These are phyloP conservation scores for Loris lydekkerianus DNA, from an alignment of 2,797 vertebrate genomes.

Conservation along the genomic window DNA sequence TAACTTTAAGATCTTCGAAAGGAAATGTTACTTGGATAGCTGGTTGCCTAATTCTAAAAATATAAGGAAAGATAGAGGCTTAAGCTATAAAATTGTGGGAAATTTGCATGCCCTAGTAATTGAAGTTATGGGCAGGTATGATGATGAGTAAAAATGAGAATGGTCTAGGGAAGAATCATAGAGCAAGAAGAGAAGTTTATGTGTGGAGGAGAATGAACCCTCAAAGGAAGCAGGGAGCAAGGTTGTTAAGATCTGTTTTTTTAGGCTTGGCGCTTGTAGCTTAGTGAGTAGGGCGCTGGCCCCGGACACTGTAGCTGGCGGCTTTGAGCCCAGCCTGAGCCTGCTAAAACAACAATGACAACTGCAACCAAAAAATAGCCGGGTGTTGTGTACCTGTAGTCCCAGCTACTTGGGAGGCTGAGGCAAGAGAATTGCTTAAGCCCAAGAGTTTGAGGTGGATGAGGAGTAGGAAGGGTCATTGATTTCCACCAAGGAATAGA, in stretches of 20 bases:
- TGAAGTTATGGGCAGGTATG: background rate
- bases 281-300: too few species aligned
- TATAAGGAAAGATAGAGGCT: background rate
- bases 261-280: background rate
- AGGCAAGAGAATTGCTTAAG: too few species aligned
- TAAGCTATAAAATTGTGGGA: background rate
- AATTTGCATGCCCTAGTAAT: background rate
- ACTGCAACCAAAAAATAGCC: too few species aligned
- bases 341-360: too few species aligned
- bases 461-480: background rate
- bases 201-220: background rate
- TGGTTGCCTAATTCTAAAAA: background rate
- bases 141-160: constrained; percentile 1
- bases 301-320: too few species aligned
- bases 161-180: background rate
- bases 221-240: background rate
- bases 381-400: too few species aligned
- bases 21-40: constrained; percentile 14
- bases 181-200: background rate
- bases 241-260: background rate
- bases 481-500: background rate
- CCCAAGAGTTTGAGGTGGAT: background rate
- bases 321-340: too few species aligned
- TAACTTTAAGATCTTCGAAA: constrained; percentile 26
- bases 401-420: too few species aligned